These are phyloP conservation scores for Catajapyx aquilonaris DNA, from an alignment of 1,140 invertebrate genomes.

Conservation along the genomic window DNA sequence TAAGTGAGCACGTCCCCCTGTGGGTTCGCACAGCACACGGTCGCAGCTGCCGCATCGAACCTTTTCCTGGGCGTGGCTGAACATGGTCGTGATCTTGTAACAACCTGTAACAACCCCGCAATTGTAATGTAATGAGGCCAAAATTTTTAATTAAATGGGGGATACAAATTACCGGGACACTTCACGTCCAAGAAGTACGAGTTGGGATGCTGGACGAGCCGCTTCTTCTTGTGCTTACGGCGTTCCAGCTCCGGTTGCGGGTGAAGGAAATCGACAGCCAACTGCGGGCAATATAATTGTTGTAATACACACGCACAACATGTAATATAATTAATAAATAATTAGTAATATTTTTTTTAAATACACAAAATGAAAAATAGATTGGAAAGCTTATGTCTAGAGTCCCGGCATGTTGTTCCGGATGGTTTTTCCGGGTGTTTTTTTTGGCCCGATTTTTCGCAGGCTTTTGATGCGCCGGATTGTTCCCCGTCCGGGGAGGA, in stretches of 20 bases:
- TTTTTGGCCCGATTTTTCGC: no score
- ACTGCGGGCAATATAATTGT: not conserved
- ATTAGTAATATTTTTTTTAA: no score
- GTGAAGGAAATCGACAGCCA: not conserved
- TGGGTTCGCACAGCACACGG: not conserved
- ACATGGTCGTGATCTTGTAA: not conserved
- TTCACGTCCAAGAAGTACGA: not conserved
- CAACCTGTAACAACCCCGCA: not conserved
- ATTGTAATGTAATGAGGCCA: no score
- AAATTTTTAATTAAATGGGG: no score
- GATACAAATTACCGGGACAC: not conserved
- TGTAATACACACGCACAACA: no score
- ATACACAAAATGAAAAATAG: no score
- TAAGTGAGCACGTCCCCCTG: not conserved
- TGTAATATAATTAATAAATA: no score
- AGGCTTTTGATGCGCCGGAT: no score
- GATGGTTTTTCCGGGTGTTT: no score
- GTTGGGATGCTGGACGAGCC: not conserved
- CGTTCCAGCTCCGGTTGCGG: not conserved
- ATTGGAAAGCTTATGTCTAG: no score
- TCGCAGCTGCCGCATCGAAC: not conserved
- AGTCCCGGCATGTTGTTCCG: no score
- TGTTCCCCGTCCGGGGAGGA: no score
- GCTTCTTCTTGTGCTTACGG: not conserved
- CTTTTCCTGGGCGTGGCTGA: not conserved